Conservation (phyloP, 2,888 invertebrate genomes). For the Bugulina stolonifera region DNA sequence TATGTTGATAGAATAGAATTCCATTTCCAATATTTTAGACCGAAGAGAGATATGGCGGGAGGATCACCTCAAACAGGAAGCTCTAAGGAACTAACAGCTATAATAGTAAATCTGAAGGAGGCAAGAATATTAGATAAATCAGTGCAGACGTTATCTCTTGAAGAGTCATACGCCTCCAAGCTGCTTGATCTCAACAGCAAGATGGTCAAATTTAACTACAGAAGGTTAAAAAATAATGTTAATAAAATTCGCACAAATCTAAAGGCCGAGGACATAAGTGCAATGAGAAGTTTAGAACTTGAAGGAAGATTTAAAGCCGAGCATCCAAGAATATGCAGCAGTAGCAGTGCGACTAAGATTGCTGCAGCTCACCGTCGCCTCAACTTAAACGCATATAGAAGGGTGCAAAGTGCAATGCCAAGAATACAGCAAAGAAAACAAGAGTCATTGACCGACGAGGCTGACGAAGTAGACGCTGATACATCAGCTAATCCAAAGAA, state of each 20-base stretch:
- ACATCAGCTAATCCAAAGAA: too few relatives aligned
- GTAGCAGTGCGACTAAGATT: slow-evolving; percentile 39
- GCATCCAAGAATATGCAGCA: slow-evolving; percentile 32
- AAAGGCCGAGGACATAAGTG: slow-evolving; percentile 37
- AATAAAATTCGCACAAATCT: slow-evolving; percentile 40
- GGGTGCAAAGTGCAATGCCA: background rate
- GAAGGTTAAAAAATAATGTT: slow-evolving; percentile 40
- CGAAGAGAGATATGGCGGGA: background rate
- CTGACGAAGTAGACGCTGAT: background rate
- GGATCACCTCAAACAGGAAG: slow-evolving; percentile 18
- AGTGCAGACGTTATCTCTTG: slow-evolving; percentile 37
- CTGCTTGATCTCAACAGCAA: slow-evolving; percentile 42
- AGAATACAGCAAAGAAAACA: background rate
- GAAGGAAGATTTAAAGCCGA: slow-evolving; percentile 36
- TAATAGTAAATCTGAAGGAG: slow-evolving; percentile 42
- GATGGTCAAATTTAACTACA: slow-evolving; percentile 39
- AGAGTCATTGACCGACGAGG: background rate
- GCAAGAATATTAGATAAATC: slow-evolving; percentile 42
- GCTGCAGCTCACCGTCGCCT: slow-evolving; percentile 39
- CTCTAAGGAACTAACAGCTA: slow-evolving; percentile 38
- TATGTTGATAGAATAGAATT: too few relatives aligned
- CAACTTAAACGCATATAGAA: slow-evolving; percentile 31
- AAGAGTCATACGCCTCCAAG: slow-evolving; percentile 39
- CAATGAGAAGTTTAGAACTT: slow-evolving; percentile 37
- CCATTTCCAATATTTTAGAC: background rate